Evolutionary conservation across 2,797 vertebrate genomes (phyloP).

Genomic region (Coendou prehensilis): DNA sequence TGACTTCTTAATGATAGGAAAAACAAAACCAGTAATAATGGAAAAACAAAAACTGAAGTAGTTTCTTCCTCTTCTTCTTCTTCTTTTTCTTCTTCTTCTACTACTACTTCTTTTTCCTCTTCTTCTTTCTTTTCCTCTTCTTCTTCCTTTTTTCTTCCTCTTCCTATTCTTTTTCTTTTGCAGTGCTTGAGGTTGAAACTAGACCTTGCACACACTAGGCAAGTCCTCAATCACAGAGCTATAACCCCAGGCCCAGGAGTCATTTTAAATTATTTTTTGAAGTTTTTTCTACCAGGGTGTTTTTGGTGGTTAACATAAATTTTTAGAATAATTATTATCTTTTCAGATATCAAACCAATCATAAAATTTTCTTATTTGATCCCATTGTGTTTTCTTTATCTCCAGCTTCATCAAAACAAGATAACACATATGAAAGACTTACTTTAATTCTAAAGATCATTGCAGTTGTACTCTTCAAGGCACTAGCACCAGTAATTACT

Average conservation of each 20-base stretch:
- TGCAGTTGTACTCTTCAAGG: neutral
- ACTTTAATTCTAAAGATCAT: neutral
- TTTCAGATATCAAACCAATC: constrained; percentile 42
- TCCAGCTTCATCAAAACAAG: neutral
- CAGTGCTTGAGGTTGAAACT: neutral
- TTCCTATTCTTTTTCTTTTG: neutral
- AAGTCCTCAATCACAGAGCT: neutral
- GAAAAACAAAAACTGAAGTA: neutral
- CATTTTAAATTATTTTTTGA: neutral
- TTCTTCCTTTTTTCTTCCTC: neutral
- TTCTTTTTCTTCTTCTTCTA: too few relatives aligned
- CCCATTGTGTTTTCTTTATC: neutral
- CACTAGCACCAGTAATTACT: neutral
- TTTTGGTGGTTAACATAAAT: constrained; percentile 3
- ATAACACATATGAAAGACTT: neutral
- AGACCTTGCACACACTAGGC: neutral
- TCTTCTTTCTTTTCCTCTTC: too few relatives aligned
- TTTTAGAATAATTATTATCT: neutral
- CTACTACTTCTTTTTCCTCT: too few relatives aligned
- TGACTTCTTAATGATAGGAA: neutral
- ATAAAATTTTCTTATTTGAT: neutral
- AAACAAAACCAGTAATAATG: neutral
- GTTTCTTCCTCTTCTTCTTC: neutral
- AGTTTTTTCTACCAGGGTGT: neutral
- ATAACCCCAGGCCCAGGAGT: neutral